Evolutionary conservation across 2,888 invertebrate genomes (phyloP), one percentile per base, ranked within the genome.

Genomic region (Tenthredo scrophulariae): DNA sequence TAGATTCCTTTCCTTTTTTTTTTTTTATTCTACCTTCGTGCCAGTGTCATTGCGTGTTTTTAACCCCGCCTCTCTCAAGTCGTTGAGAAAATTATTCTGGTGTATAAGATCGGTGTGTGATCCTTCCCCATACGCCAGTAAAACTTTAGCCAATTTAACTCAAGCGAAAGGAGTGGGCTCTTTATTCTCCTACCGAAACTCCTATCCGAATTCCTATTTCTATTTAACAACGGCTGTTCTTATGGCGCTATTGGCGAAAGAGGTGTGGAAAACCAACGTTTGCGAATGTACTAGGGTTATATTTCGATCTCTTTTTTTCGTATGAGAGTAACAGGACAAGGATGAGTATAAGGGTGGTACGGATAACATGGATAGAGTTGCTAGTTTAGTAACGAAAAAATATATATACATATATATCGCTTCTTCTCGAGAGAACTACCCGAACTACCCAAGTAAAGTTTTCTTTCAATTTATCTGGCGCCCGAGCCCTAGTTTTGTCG

Each of bases 391-490:
- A 22, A 80, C 15, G 29, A 33, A 65, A 67, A 33, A 67, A 43
- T 10, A 43, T 22, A 43, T 5, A 43, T 43, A 26, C 4, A 83
- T 29, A 83, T n/a, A 70, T 83, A 83, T 83, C 67, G 67, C 22
- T 70, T 83, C 67, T 40, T 67, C 67, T 40, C 67, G 37, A 83
- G 67, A 67, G 26, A 26, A 15, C 18, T 46, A 65, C 67, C 67
- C n/a, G 26, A 26, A 15, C 18, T 46, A 65, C 67, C 67, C n/a
- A 29, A 65, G 70, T 10, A 70, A 83, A 83, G 83, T 83, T 83
- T 65, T 70, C 83, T 83, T 83, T 83, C 83, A 70, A 83, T 83
- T 83, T 83, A 83, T 70, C n/a, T 29, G 67, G 67, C 83, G 70
- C 83, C 65, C 74, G 74, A 74, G 43, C 18, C 37, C 74, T 43